Evolutionary conservation across 1,140 invertebrate genomes (phyloP).

Genomic region (Zaprionus africanus): DNA sequence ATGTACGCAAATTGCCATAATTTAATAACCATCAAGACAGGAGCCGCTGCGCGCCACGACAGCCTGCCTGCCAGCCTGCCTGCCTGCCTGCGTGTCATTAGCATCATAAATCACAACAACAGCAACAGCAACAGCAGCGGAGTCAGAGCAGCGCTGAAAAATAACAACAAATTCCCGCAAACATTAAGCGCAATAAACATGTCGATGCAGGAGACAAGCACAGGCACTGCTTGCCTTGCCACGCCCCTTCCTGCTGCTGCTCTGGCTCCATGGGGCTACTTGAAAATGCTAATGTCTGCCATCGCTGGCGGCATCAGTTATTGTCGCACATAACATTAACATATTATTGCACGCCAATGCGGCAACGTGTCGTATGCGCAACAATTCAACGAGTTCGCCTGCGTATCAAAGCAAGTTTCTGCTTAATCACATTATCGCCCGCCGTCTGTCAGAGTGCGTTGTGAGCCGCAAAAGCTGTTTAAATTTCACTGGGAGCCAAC

Average conservation of each 20-base stretch:
- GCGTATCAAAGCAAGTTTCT: not conserved
- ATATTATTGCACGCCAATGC: slow-evolving; percentile 70
- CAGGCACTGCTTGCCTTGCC: slow-evolving; percentile 11
- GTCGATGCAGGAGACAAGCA: slow-evolving; percentile 46
- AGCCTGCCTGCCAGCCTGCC: slow-evolving; percentile 62
- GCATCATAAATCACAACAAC: slow-evolving; percentile 81
- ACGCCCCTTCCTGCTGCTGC: not conserved
- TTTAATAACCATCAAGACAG: slow-evolving; percentile 80
- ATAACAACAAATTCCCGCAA: slow-evolving; percentile 56
- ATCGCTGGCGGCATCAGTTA: slow-evolving; percentile 59
- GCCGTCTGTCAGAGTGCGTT: not conserved
- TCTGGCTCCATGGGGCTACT: slow-evolving; percentile 14
- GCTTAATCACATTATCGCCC: slow-evolving; percentile 4
- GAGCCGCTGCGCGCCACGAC: slow-evolving; percentile 33
- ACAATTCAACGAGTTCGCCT: slow-evolving; percentile 11
- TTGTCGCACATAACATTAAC: slow-evolving; percentile 80
- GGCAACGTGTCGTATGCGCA: slow-evolving; percentile 41
- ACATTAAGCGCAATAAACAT: slow-evolving; percentile 82
- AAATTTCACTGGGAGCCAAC: slow-evolving; percentile 50
- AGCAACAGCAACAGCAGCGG: slow-evolving; percentile 37
- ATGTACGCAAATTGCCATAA: slow-evolving; percentile 82
- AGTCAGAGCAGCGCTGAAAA: slow-evolving; percentile 42
- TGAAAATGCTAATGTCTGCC: slow-evolving; percentile 70
- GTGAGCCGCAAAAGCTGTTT: slow-evolving; percentile 34
- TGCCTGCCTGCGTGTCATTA: slow-evolving; percentile 75